Base-by-base conservation (phyloP, 1,140 invertebrate species). In the Drosophila teissieri region DNA sequence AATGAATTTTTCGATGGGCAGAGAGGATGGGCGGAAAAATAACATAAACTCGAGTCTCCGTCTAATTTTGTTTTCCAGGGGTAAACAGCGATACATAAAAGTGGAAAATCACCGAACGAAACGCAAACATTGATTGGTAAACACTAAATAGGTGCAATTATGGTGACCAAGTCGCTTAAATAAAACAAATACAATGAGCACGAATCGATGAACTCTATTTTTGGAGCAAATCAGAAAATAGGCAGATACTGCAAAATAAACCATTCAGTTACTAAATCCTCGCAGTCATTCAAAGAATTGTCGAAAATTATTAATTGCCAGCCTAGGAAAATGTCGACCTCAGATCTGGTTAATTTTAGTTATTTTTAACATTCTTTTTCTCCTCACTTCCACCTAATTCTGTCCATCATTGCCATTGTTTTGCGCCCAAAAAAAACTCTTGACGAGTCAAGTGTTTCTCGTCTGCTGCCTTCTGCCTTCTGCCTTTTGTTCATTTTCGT, bases 261-360 rank as follows among this genome's bases (percentile, higher is more conserved):
- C n/a, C n/a, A n/a, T 39, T 12, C 15, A 62, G n/a, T n/a, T n/a
- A n/a, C n/a, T n/a, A n/a, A n/a, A n/a, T 31, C 53, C 58, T 36
- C 31, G 3, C 37, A 61, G 34, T n/a, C 58, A 36, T 64, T 39
- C 34, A 22, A 67, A 65, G 48, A 49, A 51, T 52, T 34, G 11
- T 42, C 40, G 15, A 61, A 61, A 49, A 51, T 19, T 40, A 48
- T 69, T 56, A 70, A 72, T 58, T 52, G 54, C 19, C 46, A 51
- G 36, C 10, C 53, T 60, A n/a, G 27, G 40, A 49, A 36, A 27
- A 49, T 27, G 40, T 17, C 37, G 46, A 58, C 58, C 12, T 55
- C 1, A 15, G 36, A 81, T 82, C 73, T 82, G 73, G 53, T 78
- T 82, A 82, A 82, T 82, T 82, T 82, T 63, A 54, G 60, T 56